Conservation (phyloP, 1,140 invertebrate species). For the Heliconius hermathena region DNA sequence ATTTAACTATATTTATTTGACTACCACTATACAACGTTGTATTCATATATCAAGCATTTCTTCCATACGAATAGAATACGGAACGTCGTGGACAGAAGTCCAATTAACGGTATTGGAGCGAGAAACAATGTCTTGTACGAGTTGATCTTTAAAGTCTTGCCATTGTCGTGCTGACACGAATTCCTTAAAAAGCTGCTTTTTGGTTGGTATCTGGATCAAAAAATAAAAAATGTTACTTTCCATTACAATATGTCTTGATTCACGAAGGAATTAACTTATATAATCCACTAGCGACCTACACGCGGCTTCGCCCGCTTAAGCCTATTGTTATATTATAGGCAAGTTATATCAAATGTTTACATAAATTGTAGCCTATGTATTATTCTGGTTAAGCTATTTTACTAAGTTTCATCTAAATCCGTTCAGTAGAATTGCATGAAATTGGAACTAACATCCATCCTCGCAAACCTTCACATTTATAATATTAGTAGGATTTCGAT, state of each 20-base stretch:
- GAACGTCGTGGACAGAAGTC: constrained; percentile 84
- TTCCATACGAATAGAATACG: constrained; percentile 84
- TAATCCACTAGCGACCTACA: no score
- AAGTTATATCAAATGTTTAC: no score
- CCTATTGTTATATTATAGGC: no score
- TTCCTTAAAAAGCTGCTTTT: constrained; percentile 81
- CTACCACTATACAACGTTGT: neutral
- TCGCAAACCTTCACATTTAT: no score
- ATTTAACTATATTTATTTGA: neutral
- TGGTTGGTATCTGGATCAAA: constrained; percentile 77
- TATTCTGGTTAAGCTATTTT: no score
- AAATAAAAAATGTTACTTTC: constrained; percentile 6
- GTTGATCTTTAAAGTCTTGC: constrained; percentile 78
- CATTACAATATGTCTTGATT: neutral
- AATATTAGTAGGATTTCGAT: no score
- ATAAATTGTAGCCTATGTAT: no score
- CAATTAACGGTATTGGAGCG: constrained; percentile 76
- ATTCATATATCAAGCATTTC: constrained; percentile 72
- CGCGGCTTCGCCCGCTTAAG: no score
- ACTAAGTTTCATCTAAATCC: no score
- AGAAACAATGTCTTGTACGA: constrained; percentile 77
- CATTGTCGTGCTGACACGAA: constrained; percentile 82
- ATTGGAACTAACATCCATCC: no score
- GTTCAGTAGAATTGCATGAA: no score
- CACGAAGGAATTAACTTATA: no score